Evolutionary conservation across 1,140 invertebrate genomes (phyloP).

Genomic region (Drosophila neocordata): DNA sequence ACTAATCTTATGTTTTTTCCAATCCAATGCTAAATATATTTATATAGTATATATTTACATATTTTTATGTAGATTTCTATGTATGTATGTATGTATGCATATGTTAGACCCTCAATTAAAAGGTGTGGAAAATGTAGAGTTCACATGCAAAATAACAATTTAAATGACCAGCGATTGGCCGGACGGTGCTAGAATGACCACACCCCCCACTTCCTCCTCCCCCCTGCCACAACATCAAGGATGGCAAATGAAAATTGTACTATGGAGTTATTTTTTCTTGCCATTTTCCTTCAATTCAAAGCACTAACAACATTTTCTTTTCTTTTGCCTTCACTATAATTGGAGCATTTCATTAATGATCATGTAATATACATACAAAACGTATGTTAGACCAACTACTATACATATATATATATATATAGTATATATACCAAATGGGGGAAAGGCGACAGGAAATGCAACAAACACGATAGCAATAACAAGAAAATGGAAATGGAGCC

Average conservation of each 20-base stretch:
- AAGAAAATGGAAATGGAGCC: slow-evolving; percentile 21
- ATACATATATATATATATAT: neutral
- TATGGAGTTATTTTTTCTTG: slow-evolving; percentile 37
- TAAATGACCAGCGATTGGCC: slow-evolving; percentile 50
- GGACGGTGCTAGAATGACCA: neutral
- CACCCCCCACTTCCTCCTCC: neutral
- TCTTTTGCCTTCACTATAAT: slow-evolving; percentile 49
- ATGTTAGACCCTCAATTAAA: slow-evolving; percentile 56
- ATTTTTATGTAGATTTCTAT: neutral
- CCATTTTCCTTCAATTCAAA: neutral
- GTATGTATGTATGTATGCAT: neutral
- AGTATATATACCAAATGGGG: slow-evolving; percentile 9
- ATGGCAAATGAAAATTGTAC: slow-evolving; percentile 42
- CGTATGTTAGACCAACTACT: slow-evolving; percentile 28
- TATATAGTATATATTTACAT: neutral
- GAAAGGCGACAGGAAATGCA: slow-evolving; percentile 63
- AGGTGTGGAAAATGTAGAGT: slow-evolving; percentile 73
- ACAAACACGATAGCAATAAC: slow-evolving; percentile 51
- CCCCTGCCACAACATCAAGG: slow-evolving; percentile 20
- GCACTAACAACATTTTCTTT: slow-evolving; percentile 19
- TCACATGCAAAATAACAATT: slow-evolving; percentile 74
- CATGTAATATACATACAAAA: slow-evolving; percentile 51
- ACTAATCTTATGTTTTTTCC: neutral
- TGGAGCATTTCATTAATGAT: slow-evolving; percentile 72
- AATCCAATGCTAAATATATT: too few species aligned